Evolutionary conservation across 64 coral and sea anemone genomes (phyloP), one percentile per base, ranked within the genome.

Genomic region (Montipora sp.): DNA sequence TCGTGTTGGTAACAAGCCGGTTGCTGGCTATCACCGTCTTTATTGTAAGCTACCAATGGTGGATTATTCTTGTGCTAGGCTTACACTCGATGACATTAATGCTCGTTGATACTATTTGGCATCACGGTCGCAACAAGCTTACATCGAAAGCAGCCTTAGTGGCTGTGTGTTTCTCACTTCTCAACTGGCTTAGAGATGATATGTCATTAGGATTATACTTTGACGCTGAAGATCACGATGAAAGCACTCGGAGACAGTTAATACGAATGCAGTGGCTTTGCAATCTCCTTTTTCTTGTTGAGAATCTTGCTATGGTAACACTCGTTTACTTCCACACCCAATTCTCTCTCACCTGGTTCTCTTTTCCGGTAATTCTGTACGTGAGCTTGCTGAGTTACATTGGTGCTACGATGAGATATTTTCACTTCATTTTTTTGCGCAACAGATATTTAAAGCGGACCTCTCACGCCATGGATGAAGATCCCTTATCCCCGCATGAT

Each of bases 31-130:
- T 36, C 36, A 36, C 36, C 36, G 36, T 36, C 75, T 89, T 89
- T 59, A 73, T 89, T 16, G 47, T 89, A 5, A 14, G 72, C 5
- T 89, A 20, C 36, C 77, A 89, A 50, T 89, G 87, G 87, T 87
- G 83, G 83, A 57, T 87, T 65, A 71, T 69, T 50, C n/a, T 45
- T n/a, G 66, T 87, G 11, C 11, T 87, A 71, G 59, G 36, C 3
- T 50, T 87, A 0, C 83, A 87, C 66, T 69, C 83, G 5, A 48
- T 69, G 20, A 27, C 18, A 46, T 71, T 71, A 19, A 15, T 11
- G 9, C 5, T 18, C 15, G n/a, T 71, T 5, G 67, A 71, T 19
- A 71, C n/a, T 19, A 19, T 71, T 16, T 71, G n/a, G 14, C n/a
- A 20, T 71, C n/a, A 71, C 67, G 0, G 5, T 6, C 15, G 1